phyloP scores from a whole-genome alignment of 2,797 vertebrate species.

The Streptopelia turtur region DNA sequence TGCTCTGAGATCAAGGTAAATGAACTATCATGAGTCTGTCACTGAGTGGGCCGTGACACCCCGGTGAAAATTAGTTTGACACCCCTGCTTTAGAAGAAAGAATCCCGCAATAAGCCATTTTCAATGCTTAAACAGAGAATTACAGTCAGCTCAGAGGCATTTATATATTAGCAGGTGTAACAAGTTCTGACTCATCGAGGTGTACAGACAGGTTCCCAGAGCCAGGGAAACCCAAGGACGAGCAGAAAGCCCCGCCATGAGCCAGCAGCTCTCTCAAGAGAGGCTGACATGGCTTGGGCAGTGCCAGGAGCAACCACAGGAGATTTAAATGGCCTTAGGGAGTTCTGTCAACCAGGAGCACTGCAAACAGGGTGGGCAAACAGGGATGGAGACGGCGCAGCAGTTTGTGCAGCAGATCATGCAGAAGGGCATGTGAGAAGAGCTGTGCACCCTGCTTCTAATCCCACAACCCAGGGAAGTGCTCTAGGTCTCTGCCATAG shows the following conservation, averaged over 20 bases:
- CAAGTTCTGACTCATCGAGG: no score
- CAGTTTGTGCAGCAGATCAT: background rate
- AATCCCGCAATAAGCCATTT: background rate
- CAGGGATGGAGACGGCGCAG: background rate
- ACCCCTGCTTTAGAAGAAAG: background rate
- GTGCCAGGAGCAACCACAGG: background rate
- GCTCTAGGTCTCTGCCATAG: no score
- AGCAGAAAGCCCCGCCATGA: background rate
- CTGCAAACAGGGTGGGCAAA: background rate
- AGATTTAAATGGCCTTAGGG: no score
- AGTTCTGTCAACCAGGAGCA: rapidly evolving
- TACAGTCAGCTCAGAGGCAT: background rate
- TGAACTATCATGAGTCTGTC: background rate
- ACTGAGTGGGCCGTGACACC: no score
- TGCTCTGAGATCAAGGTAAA: no score
- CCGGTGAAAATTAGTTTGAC: no score
- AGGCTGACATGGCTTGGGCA: no score
- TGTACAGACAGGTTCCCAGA: no score
- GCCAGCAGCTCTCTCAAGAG: background rate
- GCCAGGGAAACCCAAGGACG: no score
- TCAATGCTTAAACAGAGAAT: background rate
- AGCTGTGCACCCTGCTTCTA: no score
- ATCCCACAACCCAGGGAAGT: no score
- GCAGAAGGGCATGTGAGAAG: no score
- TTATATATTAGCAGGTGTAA: background rate